phyloP scores from a whole-genome alignment of 2,797 vertebrate species.

The Xerus rutilus region DNA sequence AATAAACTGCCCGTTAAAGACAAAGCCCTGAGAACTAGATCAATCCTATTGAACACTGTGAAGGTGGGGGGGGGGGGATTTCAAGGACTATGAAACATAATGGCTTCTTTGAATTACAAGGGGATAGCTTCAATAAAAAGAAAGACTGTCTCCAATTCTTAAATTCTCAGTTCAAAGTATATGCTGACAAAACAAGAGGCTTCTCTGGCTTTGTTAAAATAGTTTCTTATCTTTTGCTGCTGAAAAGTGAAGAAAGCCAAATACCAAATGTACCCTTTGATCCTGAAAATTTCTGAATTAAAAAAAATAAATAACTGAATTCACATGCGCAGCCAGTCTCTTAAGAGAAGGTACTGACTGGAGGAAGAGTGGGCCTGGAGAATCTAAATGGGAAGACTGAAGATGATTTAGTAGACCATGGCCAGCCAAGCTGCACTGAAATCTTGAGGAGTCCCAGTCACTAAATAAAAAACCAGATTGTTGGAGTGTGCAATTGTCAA shows the following conservation, averaged over 20 bases:
- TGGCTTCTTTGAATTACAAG: neutral
- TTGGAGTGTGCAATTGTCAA: neutral
- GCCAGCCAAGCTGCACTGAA: neutral
- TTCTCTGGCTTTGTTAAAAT: constrained; percentile 12
- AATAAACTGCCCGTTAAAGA: constrained; percentile 7
- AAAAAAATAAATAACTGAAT: neutral
- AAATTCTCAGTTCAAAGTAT: constrained; percentile 36
- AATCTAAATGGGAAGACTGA: neutral
- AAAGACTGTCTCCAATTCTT: constrained; percentile 3
- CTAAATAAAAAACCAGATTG: neutral
- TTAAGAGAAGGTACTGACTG: neutral
- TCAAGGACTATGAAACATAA: neutral
- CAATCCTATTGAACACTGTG: neutral
- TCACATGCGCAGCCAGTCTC: neutral
- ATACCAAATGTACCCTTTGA: neutral
- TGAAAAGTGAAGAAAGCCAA: neutral
- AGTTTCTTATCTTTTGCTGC: neutral
- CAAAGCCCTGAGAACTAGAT: constrained; percentile 34
- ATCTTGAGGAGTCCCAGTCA: neutral
- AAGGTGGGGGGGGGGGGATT: neutral
- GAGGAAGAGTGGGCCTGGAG: neutral
- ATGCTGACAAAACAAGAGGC: neutral
- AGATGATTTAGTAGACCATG: neutral
- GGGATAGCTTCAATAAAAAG: neutral
- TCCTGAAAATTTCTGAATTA: constrained; percentile 21